phyloP scores from a whole-genome alignment of 2,113 vertebrate species.

The Barbus barbus region DNA sequence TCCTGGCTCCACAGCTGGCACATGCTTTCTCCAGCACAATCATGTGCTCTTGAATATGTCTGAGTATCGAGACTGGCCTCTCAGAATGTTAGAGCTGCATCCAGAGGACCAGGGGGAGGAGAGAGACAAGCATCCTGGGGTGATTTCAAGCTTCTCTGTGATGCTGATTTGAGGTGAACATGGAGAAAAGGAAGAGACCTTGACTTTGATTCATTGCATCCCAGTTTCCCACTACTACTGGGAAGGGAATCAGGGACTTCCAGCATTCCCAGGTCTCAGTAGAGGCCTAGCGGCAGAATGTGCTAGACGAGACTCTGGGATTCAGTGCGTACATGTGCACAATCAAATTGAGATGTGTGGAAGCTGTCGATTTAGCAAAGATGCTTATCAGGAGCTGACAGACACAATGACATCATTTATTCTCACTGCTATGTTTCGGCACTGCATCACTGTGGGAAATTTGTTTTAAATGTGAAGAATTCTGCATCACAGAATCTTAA shows the following conservation, averaged over 20 bases:
- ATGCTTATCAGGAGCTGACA: constrained; percentile 68
- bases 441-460: background rate
- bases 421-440: background rate
- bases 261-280: constrained; percentile 59
- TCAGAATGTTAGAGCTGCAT: constrained; percentile 34
- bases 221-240: constrained; percentile 60
- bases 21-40: constrained; percentile 74
- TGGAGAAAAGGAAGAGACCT: constrained; percentile 63
- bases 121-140: constrained; percentile 59
- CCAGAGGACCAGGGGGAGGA: constrained; percentile 12
- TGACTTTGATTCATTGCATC: constrained; percentile 69
- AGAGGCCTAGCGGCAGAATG: constrained; percentile 68
- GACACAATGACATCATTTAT: constrained; percentile 20
- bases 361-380: constrained; percentile 66
- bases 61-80: constrained; percentile 65
- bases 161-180: constrained; percentile 77
- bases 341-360: constrained; percentile 72
- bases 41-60: constrained; percentile 70
- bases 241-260: constrained; percentile 62
- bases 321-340: constrained; percentile 39
- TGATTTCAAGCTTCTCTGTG: constrained; percentile 68
- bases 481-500: constrained; percentile 10
- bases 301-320: constrained; percentile 54
- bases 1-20: constrained; percentile 61
- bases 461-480: background rate